Evolutionary conservation across 1,140 invertebrate species (phyloP).

Genomic region (Mycetomoellerius zeteki): DNA sequence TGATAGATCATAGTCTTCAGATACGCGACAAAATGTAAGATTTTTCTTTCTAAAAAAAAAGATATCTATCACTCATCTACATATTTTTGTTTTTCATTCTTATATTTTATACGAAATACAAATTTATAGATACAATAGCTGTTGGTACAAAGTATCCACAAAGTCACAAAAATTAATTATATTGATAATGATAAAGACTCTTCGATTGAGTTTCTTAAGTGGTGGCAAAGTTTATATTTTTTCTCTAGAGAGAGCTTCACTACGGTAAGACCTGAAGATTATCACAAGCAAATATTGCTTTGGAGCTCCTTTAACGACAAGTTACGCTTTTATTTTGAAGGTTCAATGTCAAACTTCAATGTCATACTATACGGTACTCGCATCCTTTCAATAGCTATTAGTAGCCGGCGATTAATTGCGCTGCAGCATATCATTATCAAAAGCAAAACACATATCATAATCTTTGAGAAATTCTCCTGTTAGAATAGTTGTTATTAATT

Average conservation of each 20-base stretch:
- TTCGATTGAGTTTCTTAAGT: conserved; percentile 6
- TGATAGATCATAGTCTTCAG: conserved; percentile 70
- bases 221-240: conserved; percentile 48
- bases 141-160: conserved; percentile 32
- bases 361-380: conserved; percentile 30
- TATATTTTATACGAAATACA: background rate
- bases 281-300: background rate
- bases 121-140: conserved; percentile 22
- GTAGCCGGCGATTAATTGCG: background rate
- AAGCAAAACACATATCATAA: background rate
- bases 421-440: background rate
- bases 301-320: background rate
- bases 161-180: conserved; percentile 33
- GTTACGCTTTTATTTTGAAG: conserved; percentile 13
- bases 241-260: conserved; percentile 39
- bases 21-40: conserved; percentile 58
- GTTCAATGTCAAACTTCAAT: conserved; percentile 39
- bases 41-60: background rate
- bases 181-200: conserved; percentile 20
- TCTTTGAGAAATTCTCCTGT: background rate
- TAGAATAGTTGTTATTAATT: background rate
- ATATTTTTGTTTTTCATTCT: background rate
- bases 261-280: background rate
- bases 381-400: conserved; percentile 4
- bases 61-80: background rate